A percentile compares a stretch with the other conserved stretches of the same genome.
phyloP scores from a whole-genome alignment of 2,888 invertebrate genomes.

The Microplitis deprimator region DNA sequence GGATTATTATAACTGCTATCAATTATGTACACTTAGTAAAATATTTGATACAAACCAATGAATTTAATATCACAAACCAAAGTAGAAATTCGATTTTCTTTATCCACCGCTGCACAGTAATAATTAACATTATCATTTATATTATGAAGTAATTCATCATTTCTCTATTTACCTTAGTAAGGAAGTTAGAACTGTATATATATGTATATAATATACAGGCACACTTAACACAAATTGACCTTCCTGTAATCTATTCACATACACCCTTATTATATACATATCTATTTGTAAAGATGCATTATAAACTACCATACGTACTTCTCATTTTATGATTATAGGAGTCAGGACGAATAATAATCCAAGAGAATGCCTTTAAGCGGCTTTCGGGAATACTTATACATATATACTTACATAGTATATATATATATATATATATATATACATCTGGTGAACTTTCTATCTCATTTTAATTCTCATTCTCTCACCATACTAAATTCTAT shows the following conservation, averaged over 20 bases:
- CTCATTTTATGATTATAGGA: not conserved
- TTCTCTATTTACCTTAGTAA: not conserved
- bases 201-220: not conserved
- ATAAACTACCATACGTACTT: not conserved
- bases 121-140: not conserved
- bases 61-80: not conserved
- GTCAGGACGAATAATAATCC: conserved; percentile 17
- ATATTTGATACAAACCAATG: not conserved
- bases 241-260: not conserved
- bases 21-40: no score
- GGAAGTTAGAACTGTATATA: not conserved
- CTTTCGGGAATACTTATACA: conserved; percentile 15
- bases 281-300: not conserved
- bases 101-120: not conserved
- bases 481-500: not conserved
- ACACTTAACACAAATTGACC: not conserved
- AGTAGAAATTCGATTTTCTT: not conserved
- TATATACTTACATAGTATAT: not conserved
- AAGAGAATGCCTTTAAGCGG: conserved; percentile 23
- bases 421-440: not conserved
- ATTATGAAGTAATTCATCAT: not conserved
- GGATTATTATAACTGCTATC: no score
- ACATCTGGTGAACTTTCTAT: not conserved
- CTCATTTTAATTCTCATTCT: not conserved
- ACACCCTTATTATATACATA: not conserved